Base-by-base conservation (phyloP, 1,140 invertebrate species). In the Drosophila parvula region DNA sequence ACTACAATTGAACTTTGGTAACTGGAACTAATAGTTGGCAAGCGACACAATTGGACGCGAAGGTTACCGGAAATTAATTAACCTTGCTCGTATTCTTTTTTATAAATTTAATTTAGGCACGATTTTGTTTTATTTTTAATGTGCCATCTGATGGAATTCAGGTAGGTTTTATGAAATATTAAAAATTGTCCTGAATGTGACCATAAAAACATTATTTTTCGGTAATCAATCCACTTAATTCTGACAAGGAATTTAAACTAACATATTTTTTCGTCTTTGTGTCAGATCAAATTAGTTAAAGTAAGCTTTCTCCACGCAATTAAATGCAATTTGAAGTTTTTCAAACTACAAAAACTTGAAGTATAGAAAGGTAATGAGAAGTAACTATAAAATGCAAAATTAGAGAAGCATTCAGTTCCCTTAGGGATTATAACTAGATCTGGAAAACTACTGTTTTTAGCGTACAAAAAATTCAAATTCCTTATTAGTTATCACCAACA, bases 1-100 rank as follows among this genome's bases (percentile, higher is more conserved):
- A 67, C 41, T 45, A 32, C 11, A 71, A 55, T 32, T 48, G n/a
- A 70, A 58, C 68, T 58, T 48, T 70, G 41, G 38, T 11, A 57
- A 22, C 14, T 28, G 27, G 4, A 30, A 22, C 27, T 41, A 41
- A 18, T 22, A 40, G 51, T 30, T 57, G 59, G 59, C 27, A 30
- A 58, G 14, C 32, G 30, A 53, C 50, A 36, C 14, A 58, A 27
- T 28, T 38, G 16, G 44, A 34, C 7, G 11, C 11, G 18, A 14
- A 53, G 50, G 32, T 22, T 36, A 53, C 32, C 50, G 50, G 50
- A 53, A 36, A 53, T 36, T 36, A 32, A 53, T 36, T 16, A 51
- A 18, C 22, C 22, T 22, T 22, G 22, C 22, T 22, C 3, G 22
- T 22, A 22, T 22, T 22, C 3, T 22, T 30, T n/a, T 32, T 16